Evolutionary conservation across 2,888 invertebrate genomes (phyloP).

Genomic region (Cacoxenus indagator): DNA sequence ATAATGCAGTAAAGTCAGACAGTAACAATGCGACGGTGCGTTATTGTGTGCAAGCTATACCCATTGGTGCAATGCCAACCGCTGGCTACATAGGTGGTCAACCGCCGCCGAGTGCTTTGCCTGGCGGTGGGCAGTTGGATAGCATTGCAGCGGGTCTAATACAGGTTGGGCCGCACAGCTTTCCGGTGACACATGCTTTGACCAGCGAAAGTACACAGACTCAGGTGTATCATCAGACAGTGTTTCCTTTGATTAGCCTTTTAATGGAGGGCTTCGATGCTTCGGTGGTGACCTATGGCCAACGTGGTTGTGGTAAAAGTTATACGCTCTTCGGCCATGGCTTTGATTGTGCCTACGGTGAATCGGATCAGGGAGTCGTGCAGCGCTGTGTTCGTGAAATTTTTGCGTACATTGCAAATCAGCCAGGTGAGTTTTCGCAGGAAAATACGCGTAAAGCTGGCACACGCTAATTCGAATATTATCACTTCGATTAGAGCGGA

Average conservation of each 20-base stretch:
- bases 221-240: slow-evolving; percentile 76
- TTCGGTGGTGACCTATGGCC: slow-evolving; percentile 80
- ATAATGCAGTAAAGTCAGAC: slow-evolving; percentile 18
- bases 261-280: slow-evolving; percentile 82
- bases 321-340: slow-evolving; percentile 82
- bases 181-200: slow-evolving; percentile 73
- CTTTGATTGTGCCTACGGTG: slow-evolving; percentile 75
- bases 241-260: slow-evolving; percentile 77
- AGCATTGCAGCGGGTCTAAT: slow-evolving; percentile 67
- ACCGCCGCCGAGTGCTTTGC: slow-evolving; percentile 45
- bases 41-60: slow-evolving; percentile 64
- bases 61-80: slow-evolving; percentile 67
- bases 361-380: slow-evolving; percentile 78
- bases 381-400: slow-evolving; percentile 81
- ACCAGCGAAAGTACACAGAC: slow-evolving; percentile 77
- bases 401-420: slow-evolving; percentile 77
- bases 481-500: slow-evolving; percentile 71
- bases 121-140: slow-evolving; percentile 45
- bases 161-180: slow-evolving; percentile 68
- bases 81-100: slow-evolving; percentile 70
- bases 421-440: slow-evolving; percentile 62
- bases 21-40: slow-evolving; percentile 27
- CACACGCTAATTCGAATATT: neutral
- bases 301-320: slow-evolving; percentile 79
- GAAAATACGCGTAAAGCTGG: neutral